Percentiles rank a stretch among this genome's conserved stretches.
Conservation (phyloP, 2,113 vertebrate species). For the Danionella cerebrum region DNA sequence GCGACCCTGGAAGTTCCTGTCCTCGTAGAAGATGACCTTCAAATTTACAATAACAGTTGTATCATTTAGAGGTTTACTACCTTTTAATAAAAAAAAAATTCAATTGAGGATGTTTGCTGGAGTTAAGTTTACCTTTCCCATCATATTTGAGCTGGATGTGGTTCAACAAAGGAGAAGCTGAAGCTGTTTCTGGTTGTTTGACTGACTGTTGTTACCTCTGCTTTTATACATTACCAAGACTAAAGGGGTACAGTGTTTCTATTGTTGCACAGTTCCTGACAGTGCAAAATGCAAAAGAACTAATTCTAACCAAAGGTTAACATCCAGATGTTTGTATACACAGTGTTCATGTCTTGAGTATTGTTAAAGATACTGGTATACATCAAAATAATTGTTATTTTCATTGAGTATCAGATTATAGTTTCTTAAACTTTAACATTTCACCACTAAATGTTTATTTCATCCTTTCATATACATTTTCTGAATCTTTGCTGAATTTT, state of each 20-base stretch:
- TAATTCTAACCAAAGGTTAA: neutral
- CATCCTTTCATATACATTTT: too few species aligned
- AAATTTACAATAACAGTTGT: neutral
- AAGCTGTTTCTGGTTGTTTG: neutral
- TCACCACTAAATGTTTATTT: too few species aligned
- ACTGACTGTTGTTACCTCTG: neutral
- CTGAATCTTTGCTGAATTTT: too few species aligned
- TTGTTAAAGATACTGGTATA: neutral
- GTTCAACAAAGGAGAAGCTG: neutral
- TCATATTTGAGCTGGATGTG: neutral
- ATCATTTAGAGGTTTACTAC: neutral
- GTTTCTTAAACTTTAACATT: too few species aligned
- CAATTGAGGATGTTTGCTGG: neutral
- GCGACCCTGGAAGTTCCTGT: slow-evolving; percentile 56
- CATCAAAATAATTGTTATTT: neutral
- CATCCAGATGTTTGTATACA: neutral
- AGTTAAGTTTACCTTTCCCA: neutral
- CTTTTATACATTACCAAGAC: slow-evolving; percentile 28
- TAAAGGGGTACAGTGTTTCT: neutral
- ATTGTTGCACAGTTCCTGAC: slow-evolving; percentile 26
- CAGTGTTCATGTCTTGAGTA: neutral
- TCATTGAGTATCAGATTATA: too few species aligned
- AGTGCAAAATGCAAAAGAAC: neutral
- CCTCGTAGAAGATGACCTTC: slow-evolving; percentile 62
- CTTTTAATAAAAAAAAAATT: neutral